phyloP scores from a whole-genome alignment of 2,888 invertebrate genomes.

The Melipona bicolor region DNA sequence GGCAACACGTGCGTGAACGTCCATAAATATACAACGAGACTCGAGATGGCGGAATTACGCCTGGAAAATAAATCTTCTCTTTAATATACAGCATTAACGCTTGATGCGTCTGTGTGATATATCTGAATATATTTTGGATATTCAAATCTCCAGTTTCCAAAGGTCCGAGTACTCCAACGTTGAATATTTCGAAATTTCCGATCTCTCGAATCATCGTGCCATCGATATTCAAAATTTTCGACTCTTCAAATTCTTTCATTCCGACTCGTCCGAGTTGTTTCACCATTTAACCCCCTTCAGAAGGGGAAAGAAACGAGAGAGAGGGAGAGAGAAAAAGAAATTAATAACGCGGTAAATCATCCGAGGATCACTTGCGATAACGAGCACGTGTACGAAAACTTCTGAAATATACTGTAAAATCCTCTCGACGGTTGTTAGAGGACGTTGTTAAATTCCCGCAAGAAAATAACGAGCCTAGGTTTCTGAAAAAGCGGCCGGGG shows the following conservation, averaged over 20 bases:
- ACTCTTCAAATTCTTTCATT: too few relatives aligned
- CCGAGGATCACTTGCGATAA: background rate
- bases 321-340: background rate
- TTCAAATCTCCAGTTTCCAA: background rate
- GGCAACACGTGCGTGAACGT: background rate
- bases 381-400: background rate
- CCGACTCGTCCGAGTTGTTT: too few relatives aligned
- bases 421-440: background rate
- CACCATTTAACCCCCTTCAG: too few relatives aligned
- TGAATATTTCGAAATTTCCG: background rate
- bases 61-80: background rate
- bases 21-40: background rate
- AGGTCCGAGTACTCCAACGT: background rate
- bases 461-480: slow-evolving; percentile 32
- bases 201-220: background rate
- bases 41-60: background rate
- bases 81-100: background rate
- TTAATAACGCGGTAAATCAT: background rate
- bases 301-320: too few relatives aligned
- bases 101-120: too few relatives aligned
- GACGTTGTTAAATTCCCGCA: slow-evolving; percentile 23
- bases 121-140: too few relatives aligned
- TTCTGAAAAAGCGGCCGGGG: background rate
- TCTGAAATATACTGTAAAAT: background rate
- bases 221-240: too few relatives aligned